phyloP scores from a whole-genome alignment of 2,888 invertebrate species.

The Rhingia campestris region DNA sequence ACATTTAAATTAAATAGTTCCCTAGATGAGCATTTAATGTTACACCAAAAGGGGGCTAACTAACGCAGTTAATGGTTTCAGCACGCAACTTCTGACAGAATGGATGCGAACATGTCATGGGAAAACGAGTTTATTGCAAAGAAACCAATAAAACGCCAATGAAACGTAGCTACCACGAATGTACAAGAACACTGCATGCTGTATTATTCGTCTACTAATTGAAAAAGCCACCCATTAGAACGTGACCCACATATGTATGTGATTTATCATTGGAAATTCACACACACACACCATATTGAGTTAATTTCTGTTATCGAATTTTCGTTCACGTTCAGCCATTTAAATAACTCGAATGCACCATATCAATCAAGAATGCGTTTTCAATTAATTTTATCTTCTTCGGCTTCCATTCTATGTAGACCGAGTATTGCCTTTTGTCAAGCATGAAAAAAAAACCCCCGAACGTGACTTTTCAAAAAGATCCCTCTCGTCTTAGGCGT shows the following conservation, averaged over 20 bases:
- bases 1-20: too few species aligned
- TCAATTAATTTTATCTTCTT: conserved; percentile 54
- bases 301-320: background rate
- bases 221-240: too few species aligned
- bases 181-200: too few species aligned
- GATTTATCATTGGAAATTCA: background rate
- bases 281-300: background rate
- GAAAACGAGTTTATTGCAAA: too few species aligned
- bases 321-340: conserved; percentile 4
- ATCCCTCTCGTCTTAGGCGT: background rate
- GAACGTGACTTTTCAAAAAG: conserved; percentile 60
- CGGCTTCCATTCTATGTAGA: background rate
- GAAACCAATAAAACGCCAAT: too few species aligned
- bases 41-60: too few species aligned
- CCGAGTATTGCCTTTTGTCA: conserved; percentile 31
- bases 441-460: conserved; percentile 32
- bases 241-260: conserved; percentile 17
- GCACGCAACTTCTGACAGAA: too few species aligned
- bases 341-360: conserved; percentile 41
- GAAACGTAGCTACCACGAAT: too few species aligned
- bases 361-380: conserved; percentile 57
- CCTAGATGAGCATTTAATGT: too few species aligned
- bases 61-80: too few species aligned
- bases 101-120: too few species aligned
- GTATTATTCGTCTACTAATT: too few species aligned